phyloP scores from a whole-genome alignment of 2,888 invertebrate genomes.

The Drosophila cracens region DNA sequence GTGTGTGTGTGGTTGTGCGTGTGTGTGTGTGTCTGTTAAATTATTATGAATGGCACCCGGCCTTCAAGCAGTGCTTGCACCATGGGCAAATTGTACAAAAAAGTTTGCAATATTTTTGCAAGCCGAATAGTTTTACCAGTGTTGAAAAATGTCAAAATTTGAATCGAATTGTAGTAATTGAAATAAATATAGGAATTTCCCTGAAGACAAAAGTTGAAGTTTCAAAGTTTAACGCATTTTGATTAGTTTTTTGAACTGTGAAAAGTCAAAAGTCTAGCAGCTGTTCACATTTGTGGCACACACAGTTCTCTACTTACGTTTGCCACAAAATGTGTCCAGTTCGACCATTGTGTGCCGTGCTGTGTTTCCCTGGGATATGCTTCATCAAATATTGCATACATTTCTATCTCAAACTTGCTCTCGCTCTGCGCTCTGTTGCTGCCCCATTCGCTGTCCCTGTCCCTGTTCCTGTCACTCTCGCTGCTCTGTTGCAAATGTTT shows the following conservation, averaged over 20 bases:
- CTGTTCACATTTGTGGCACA: neutral
- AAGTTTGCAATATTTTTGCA: neutral
- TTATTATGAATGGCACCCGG: constrained; percentile 51
- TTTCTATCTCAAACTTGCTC: constrained; percentile 5
- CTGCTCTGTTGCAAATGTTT: constrained; percentile 4
- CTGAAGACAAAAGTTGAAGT: neutral
- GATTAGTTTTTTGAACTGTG: no score
- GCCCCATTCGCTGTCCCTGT: neutral
- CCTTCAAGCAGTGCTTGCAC: neutral
- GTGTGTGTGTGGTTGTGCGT: neutral
- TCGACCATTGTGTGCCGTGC: neutral
- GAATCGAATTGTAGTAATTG: neutral
- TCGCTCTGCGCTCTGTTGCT: neutral
- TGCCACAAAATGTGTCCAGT: neutral
- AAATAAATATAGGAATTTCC: neutral
- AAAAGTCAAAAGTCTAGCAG: neutral
- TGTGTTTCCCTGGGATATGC: constrained; percentile 21
- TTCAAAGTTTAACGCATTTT: no score
- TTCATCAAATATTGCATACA: constrained; percentile 34
- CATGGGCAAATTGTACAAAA: constrained; percentile 2
- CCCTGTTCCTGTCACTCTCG: neutral
- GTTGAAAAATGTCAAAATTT: neutral
- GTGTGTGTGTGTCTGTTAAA: constrained; percentile 39
- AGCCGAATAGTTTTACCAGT: neutral
- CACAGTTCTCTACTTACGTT: neutral